Conservation (phyloP, 1,140 invertebrate species). For the Drosophila athabasca region DNA sequence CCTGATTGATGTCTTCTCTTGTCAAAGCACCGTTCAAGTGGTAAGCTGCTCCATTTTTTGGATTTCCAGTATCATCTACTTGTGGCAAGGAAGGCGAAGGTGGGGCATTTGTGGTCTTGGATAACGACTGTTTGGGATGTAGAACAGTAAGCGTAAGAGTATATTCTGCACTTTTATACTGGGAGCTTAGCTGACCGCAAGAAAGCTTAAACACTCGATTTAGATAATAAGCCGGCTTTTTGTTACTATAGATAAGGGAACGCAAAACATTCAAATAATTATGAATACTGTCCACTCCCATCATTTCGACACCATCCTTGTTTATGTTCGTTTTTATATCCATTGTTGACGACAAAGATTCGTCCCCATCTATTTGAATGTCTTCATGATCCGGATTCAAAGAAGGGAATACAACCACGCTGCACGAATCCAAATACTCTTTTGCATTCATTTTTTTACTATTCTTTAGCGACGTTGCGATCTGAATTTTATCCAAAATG, state of each 20-base stretch:
- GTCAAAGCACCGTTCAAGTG: conserved; percentile 14
- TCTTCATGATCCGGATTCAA: conserved; percentile 97
- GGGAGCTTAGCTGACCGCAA: conserved; percentile 95
- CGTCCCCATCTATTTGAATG: conserved; percentile 78
- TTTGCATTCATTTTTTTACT: conserved; percentile 58
- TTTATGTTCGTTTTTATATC: conserved; percentile 83
- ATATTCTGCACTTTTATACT: conserved; percentile 97
- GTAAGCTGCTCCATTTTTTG: conserved; percentile 19
- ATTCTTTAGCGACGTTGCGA: conserved; percentile 67
- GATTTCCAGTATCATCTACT: conserved; percentile 32
- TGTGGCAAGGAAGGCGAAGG: conserved; percentile 9
- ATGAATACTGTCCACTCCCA: conserved; percentile 91
- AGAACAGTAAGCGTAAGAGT: conserved; percentile 90
- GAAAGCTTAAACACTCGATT: conserved; percentile 97
- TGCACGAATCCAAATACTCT: conserved; percentile 93
- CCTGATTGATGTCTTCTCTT: conserved; percentile 29
- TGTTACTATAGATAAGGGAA: conserved; percentile 95
- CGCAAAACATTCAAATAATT: conserved; percentile 92
- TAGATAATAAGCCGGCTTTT: conserved; percentile 96
- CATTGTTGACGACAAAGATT: conserved; percentile 74
- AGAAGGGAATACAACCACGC: conserved; percentile 95
- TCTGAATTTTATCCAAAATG: conserved; percentile 71
- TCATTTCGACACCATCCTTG: conserved; percentile 92
- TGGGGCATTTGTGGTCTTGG: conserved; percentile 56
- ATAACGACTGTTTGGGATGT: conserved; percentile 87